A percentile compares a stretch with the other conserved stretches of the same genome.
These are phyloP conservation scores for Synergus gifuensis DNA, from an alignment of 2,888 invertebrate genomes.

Conservation along the genomic window DNA sequence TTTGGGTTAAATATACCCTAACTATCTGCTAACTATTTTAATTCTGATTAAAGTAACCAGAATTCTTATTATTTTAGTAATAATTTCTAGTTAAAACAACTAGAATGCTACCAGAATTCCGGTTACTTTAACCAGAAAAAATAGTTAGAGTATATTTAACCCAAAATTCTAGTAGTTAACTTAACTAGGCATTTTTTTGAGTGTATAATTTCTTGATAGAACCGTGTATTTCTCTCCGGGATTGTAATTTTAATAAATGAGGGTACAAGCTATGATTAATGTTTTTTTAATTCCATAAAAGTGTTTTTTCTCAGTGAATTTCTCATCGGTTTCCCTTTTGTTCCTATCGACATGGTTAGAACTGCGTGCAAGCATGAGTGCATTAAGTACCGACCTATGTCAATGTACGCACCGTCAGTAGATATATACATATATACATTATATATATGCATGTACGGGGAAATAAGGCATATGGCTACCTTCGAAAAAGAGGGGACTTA, in stretches of 20 bases:
- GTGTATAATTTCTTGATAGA: too few relatives aligned
- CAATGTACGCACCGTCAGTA: conserved; percentile 43
- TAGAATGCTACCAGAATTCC: too few relatives aligned
- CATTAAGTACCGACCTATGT: conserved; percentile 49
- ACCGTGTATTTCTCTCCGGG: too few relatives aligned
- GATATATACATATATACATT: conserved; percentile 21
- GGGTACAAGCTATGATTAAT: background rate
- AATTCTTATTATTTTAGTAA: too few relatives aligned
- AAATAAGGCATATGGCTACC: conserved; percentile 51
- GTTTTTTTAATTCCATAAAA: background rate
- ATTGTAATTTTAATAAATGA: background rate
- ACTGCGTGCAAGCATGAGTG: conserved; percentile 49
- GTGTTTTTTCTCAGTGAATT: background rate
- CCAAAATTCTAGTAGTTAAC: too few relatives aligned
- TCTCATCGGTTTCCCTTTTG: conserved; percentile 37
- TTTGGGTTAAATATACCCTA: too few relatives aligned
- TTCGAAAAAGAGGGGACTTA: conserved; percentile 57
- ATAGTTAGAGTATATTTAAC: too few relatives aligned
- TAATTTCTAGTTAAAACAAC: too few relatives aligned
- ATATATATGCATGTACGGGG: conserved; percentile 45
- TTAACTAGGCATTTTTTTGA: too few relatives aligned
- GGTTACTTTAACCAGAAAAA: too few relatives aligned
- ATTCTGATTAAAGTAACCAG: too few relatives aligned
- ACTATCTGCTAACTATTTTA: too few relatives aligned
- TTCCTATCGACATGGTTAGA: conserved; percentile 45